Evolutionary conservation across 2,888 invertebrate genomes (phyloP).

Genomic region (Venusia cambrica): DNA sequence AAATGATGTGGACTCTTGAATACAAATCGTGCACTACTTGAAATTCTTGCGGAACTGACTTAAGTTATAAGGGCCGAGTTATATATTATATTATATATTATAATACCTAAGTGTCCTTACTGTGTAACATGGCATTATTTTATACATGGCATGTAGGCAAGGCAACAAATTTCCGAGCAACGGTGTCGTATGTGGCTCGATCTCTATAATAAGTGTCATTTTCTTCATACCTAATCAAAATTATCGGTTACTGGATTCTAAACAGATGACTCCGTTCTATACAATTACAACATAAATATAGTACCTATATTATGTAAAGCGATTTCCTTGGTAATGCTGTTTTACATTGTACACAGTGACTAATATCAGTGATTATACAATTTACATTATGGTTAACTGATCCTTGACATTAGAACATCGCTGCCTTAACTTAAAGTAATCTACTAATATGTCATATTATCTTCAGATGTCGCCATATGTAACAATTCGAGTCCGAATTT

Average conservation of each 20-base stretch:
- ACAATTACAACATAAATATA: conserved; percentile 46
- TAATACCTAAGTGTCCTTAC: too few relatives aligned
- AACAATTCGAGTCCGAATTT: conserved; percentile 25
- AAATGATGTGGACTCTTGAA: conserved; percentile 28
- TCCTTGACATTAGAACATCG: conserved; percentile 25
- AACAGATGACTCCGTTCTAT: conserved; percentile 50
- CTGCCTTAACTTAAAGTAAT: conserved; percentile 24
- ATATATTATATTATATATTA: too few relatives aligned
- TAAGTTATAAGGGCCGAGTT: too few relatives aligned
- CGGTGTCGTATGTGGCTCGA: conserved; percentile 45
- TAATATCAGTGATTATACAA: conserved; percentile 41
- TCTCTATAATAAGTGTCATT: conserved; percentile 50
- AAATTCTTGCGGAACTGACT: conserved; percentile 21
- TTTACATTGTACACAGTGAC: conserved; percentile 48
- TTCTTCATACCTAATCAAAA: conserved; percentile 44
- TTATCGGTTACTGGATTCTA: conserved; percentile 53
- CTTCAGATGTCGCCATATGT: too few relatives aligned
- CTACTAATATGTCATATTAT: too few relatives aligned
- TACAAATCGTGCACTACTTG: conserved; percentile 24
- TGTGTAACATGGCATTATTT: neutral
- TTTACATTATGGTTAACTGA: conserved; percentile 50
- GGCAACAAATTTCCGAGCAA: conserved; percentile 33
- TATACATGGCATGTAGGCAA: too few relatives aligned
- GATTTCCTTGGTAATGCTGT: conserved; percentile 72
- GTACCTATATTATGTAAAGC: conserved; percentile 63